Conservation (phyloP, 2,797 vertebrate species). For the Heliangelus exortis region DNA sequence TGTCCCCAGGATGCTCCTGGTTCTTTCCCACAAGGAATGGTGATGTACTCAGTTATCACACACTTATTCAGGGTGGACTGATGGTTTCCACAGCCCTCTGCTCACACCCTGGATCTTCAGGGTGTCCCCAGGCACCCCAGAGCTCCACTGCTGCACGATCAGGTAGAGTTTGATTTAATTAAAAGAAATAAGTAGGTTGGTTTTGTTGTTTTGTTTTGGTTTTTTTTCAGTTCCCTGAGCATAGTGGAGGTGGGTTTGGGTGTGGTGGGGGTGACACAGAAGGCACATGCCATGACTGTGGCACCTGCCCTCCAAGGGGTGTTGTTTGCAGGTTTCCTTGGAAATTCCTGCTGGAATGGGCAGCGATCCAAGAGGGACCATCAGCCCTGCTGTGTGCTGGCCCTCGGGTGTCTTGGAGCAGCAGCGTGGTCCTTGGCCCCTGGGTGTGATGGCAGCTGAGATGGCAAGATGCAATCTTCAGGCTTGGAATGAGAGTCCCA, state of each 20-base stretch:
- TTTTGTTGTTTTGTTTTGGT: no score
- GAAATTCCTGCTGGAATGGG: background rate
- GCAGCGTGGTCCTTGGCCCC: background rate
- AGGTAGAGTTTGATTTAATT: background rate
- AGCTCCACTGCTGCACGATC: background rate
- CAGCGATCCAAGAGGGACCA: background rate
- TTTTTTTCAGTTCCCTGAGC: fast-evolving
- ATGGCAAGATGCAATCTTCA: background rate
- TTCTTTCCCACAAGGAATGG: fast-evolving
- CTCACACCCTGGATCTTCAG: background rate
- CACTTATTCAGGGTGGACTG: background rate
- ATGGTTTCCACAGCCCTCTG: background rate
- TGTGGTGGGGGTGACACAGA: background rate
- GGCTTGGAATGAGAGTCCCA: fast-evolving
- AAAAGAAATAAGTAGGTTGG: background rate
- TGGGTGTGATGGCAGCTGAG: background rate
- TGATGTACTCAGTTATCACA: fast-evolving
- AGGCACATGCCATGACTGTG: background rate
- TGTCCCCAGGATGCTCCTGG: fast-evolving
- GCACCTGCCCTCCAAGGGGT: background rate
- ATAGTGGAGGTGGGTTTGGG: background rate
- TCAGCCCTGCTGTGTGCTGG: background rate
- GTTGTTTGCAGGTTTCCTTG: background rate
- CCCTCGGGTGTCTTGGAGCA: background rate
- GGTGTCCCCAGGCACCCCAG: background rate